Evolutionary conservation across 2,113 vertebrate genomes (phyloP), one percentile per base, ranked within the genome.

Genomic region (Peromyscus polionotus): DNA sequence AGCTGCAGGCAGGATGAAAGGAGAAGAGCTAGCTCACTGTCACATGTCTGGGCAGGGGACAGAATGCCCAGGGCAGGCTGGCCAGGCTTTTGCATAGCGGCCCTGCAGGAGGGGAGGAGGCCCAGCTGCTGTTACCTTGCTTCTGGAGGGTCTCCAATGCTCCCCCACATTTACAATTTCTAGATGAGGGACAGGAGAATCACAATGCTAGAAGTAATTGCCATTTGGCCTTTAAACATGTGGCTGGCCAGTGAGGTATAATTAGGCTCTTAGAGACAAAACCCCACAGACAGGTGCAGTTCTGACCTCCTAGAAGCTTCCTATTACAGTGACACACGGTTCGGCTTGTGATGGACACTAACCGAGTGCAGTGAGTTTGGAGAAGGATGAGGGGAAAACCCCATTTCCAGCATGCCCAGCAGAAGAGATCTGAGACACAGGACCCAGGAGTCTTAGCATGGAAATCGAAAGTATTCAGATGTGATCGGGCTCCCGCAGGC

Each of bases 231-330:
- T 33, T 2, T 67, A 54, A 80, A 86, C 33, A 16, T 13, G 31
- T 8, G 16, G 36, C 68, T 63, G 48, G 70, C 3, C 0, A 92
- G 59, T 73, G 26, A 90, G 67, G 57, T 67, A 81, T 63, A 84
- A 86, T 65, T 22, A 57, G 85, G 59, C 72, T 79, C 70, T 95
- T 39, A 83, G 67, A 94, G 13, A 84, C 24, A 88, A 92, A 76
- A 31, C 36, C 39, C 33, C 14, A 19, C 42, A 26, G 67, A 73
- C 61, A 54, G 48, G 36, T 39, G 57, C 3, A 54, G 54, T 39
- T 97, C 28, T 61, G 48, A 36, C 36, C 19, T 36, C 16, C 28
- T 51, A 81, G 88, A 67, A 42, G 48, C 33, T 81, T 88, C 96
- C 24, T 65, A 24, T 26, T 73, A 0, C 63, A 42, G 39, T 51